Base-by-base conservation (phyloP, 1,140 invertebrate species). In the Vollenhovia emeryi region DNA sequence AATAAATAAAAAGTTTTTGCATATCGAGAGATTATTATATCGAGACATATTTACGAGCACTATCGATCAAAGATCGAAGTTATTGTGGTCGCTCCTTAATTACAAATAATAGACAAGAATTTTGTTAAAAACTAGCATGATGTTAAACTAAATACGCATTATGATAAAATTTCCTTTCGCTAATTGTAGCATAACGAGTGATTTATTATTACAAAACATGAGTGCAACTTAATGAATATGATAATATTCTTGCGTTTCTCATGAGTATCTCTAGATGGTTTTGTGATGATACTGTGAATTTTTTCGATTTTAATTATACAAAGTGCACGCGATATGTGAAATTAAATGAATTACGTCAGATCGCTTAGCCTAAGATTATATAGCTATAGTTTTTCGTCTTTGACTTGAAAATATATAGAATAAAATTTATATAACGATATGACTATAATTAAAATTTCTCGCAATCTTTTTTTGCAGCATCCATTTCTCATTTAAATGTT, bases 201-300 rank as follows among this genome's bases (percentile, higher is more conserved):
- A 40, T 40, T 69, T 1, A 21, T 71, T 18, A 45, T 71, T 57
- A 75, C 3, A 60, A 75, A 75, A 74, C 13, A 52, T 68, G 5
- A 30, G 30, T 55, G 24, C 21, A 80, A 71, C 15, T 11, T 80
- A 80, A 15, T 43, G 24, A 69, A 7, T 21, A 2, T 75, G 40
- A 75, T 75, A 74, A 60, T 69, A 48, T 3, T 45, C n/a, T 83
- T 60, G 40, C 21, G 11, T 83, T 83, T 71, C 8, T 45, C 15
- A 48, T 82, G 30, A 73, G 24, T 36, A 11, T 60, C 3, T 24
- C n/a, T 50, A 48, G 2, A 1, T 80, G 33, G 7, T 30, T 80
- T 80, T 55, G 48, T 40, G 13, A 71, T 30, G 2, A 21, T 80
- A 33, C 18, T 21, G 4, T 80, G 30, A 78, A 21, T 71, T n/a